phyloP scores from a whole-genome alignment of 2,113 vertebrate species.

The Muntiacus reevesi region DNA sequence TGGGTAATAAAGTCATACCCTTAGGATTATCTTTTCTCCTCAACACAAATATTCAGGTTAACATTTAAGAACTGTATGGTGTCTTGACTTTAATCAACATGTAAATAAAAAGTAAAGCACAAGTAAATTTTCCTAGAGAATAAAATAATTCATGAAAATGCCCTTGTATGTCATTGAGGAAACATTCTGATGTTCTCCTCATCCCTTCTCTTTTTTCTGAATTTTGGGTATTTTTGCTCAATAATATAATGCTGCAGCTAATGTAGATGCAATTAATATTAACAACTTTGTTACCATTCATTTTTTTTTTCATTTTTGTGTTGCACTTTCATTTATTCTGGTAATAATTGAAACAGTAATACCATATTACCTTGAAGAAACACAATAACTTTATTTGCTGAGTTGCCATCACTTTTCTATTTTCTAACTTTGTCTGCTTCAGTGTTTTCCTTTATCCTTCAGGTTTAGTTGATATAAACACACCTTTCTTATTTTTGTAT shows the following conservation, averaged over 20 bases:
- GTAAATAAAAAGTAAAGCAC: not conserved
- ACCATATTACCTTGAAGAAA: not conserved
- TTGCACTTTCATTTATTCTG: not conserved
- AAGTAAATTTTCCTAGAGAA: not conserved
- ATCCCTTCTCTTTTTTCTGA: not conserved
- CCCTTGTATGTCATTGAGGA: not conserved
- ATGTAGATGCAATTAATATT: not conserved
- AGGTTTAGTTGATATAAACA: not conserved
- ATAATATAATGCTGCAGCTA: not conserved
- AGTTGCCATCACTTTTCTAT: not conserved
- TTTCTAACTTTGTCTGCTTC: not conserved
- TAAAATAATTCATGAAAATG: not conserved
- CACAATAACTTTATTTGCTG: not conserved
- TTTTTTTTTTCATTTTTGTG: not conserved
- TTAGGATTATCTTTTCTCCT: not conserved
- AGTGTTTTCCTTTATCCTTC: not conserved
- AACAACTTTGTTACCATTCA: not conserved
- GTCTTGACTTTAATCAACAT: not conserved
- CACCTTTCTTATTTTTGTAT: not conserved
- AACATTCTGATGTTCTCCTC: not conserved
- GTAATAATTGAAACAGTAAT: not conserved
- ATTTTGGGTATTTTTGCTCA: not conserved
- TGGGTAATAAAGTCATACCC: not conserved
- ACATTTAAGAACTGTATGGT: not conserved
- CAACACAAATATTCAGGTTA: not conserved